Base-by-base conservation (phyloP, 2,113 vertebrate genomes). In the Phylloscopus whistleri region DNA sequence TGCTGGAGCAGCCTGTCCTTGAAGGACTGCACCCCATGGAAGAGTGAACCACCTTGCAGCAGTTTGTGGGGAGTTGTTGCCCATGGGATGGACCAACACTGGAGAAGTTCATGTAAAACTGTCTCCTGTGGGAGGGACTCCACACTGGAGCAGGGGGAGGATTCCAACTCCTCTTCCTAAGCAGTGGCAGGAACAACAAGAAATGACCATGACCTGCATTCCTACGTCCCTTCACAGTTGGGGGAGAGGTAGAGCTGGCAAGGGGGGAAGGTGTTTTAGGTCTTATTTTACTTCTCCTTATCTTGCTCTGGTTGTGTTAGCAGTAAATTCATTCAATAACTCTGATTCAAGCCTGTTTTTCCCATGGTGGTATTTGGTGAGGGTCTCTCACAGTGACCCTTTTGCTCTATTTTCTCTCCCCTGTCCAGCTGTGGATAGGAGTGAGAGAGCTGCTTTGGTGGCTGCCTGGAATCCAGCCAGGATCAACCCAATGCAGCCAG, bases 31-130 rank as follows among this genome's bases (percentile, higher is more conserved):
- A n/a, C n/a, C n/a, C n/a, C n/a, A n/a, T n/a, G n/a, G n/a, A n/a
- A n/a, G 27, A 9, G 81, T 39, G 68, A 37, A 7, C 18, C 39
- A 46, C 0, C 0, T 3, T 41, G 51, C 23, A 56, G 3, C 4
- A 84, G 18, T 5, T 39, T 3, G 2, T 10, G 49, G 28, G 7
- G 41, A 39, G 22, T 8, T 74, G n/a, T 1, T 48, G n/a, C n/a
- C 59, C 28, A 22, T 23, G 30, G 43, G 59, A 56, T 66, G 43
- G 41, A 41, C 19, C 19, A n/a, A n/a, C 6, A 13, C 23, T 48
- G n/a, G 30, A 64, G n/a, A 48, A 48, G 41, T 23, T 41, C 5
- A 41, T n/a, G n/a, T 10, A 19, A 33, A 41, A 56, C n/a, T 46
- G 48, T 73, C 28, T 56, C 51, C n/a, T 1, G 0, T 23, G 28